phyloP scores from a whole-genome alignment of 2,797 vertebrate species.

The Champsocephalus gunnari region DNA sequence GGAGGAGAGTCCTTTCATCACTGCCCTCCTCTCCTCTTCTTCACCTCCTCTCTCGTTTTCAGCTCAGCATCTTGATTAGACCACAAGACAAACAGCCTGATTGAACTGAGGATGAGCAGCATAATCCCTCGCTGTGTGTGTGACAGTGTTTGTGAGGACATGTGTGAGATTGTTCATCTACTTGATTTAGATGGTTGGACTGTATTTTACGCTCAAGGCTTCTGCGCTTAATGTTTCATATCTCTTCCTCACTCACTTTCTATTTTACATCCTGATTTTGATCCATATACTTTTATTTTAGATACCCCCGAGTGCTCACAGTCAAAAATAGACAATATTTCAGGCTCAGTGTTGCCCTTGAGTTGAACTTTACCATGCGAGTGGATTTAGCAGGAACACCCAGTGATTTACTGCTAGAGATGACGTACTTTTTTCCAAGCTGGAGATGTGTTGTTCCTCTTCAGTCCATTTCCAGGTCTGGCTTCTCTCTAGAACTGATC shows the following conservation, averaged over 20 bases:
- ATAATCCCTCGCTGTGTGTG: slow-evolving; percentile 41
- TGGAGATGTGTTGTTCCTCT: slow-evolving; percentile 31
- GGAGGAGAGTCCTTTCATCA: slow-evolving; percentile 33
- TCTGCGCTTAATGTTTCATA: slow-evolving; percentile 7
- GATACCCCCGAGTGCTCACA: neutral
- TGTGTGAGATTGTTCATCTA: slow-evolving; percentile 46
- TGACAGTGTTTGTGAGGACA: slow-evolving; percentile 3
- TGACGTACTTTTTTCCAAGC: neutral
- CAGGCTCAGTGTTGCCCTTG: neutral
- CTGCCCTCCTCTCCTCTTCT: slow-evolving; percentile 24
- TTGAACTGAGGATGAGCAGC: slow-evolving; percentile 53
- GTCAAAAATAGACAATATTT: slow-evolving; percentile 1
- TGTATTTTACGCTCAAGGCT: slow-evolving; percentile 22
- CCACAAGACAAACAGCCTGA: slow-evolving; percentile 60
- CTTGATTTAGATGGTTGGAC: slow-evolving; percentile 23
- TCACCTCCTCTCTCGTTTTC: slow-evolving; percentile 44
- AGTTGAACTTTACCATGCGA: slow-evolving; percentile 38
- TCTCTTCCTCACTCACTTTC: slow-evolving; percentile 2
- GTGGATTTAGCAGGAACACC: slow-evolving; percentile 19
- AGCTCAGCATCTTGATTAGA: slow-evolving; percentile 56
- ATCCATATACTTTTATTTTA: neutral
- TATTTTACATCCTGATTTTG: neutral
- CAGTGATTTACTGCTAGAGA: neutral
- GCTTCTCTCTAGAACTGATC: slow-evolving; percentile 1
- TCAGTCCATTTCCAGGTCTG: neutral